phyloP scores from a whole-genome alignment of 2,113 vertebrate species.

The Hippopotamus amphibius region DNA sequence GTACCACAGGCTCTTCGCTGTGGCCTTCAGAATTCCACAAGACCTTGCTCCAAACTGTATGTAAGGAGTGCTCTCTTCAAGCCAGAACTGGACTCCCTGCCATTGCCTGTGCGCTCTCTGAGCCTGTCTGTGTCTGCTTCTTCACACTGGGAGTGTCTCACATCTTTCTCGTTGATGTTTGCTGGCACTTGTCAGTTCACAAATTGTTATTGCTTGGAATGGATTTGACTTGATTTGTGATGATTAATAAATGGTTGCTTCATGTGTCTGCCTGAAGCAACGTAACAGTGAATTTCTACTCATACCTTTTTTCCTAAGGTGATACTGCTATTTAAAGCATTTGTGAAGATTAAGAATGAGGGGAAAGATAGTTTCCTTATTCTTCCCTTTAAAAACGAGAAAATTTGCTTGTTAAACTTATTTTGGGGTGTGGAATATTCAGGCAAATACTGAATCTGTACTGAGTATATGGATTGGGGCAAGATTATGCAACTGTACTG shows the following conservation, averaged over 20 bases:
- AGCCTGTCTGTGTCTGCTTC: neutral
- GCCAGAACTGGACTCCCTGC: neutral
- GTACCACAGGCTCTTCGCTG: neutral
- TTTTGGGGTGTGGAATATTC: neutral
- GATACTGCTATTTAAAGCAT: neutral
- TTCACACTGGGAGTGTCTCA: neutral
- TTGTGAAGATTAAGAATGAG: neutral
- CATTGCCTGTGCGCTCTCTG: neutral
- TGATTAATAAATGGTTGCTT: neutral
- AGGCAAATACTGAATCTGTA: neutral
- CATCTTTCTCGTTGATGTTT: neutral
- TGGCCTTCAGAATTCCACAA: neutral
- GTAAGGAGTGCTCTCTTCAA: neutral
- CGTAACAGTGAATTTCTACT: neutral
- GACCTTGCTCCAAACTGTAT: neutral
- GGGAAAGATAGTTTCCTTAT: neutral
- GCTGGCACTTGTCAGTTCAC: neutral
- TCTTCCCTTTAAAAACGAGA: conserved; percentile 23
- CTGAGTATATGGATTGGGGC: neutral
- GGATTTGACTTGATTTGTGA: neutral
- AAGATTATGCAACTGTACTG: neutral
- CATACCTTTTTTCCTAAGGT: neutral
- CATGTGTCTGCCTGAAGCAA: neutral
- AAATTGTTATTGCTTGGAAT: neutral
- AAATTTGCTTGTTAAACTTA: neutral